Percentiles rank a stretch among this genome's conserved stretches.
Conservation (phyloP, 1,140 invertebrate species). For the Macrotrachela quadricornifera region DNA sequence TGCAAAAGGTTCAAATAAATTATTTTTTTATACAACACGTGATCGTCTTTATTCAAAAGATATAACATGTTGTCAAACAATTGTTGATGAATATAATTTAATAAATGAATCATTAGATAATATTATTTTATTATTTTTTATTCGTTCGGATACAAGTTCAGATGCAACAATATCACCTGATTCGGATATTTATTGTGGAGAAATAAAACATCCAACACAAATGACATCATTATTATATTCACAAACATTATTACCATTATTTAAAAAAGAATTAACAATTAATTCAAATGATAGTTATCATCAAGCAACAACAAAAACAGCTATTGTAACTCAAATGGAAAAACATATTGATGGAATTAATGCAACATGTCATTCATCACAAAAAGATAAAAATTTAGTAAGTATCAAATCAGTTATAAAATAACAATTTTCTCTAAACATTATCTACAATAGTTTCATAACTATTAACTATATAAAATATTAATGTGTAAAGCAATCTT, state of each 20-base stretch:
- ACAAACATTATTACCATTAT: constrained; percentile 10
- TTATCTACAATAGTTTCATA: no score
- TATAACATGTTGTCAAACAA: no score
- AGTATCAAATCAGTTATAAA: not conserved
- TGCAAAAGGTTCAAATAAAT: constrained; percentile 21
- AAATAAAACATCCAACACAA: constrained; percentile 22
- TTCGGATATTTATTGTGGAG: constrained; percentile 26
- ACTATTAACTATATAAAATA: no score
- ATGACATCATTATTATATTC: constrained; percentile 15
- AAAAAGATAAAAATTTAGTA: not conserved
- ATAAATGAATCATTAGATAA: constrained; percentile 16
- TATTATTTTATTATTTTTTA: constrained; percentile 23
- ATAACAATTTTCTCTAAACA: no score
- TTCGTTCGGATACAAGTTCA: constrained; percentile 17
- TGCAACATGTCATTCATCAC: not conserved
- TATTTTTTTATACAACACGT: constrained; percentile 24
- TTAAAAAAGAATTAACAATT: constrained; percentile 22
- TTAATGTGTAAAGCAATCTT: no score
- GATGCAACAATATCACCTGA: constrained; percentile 10
- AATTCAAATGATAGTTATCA: constrained; percentile 20
- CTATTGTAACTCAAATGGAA: constrained; percentile 14
- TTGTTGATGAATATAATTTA: no score
- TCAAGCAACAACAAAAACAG: constrained; percentile 20
- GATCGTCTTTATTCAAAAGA: constrained; percentile 15
- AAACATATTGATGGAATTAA: not conserved